These are phyloP conservation scores for Nasonia longicornis DNA, from an alignment of 1,140 invertebrate genomes.

Conservation along the genomic window DNA sequence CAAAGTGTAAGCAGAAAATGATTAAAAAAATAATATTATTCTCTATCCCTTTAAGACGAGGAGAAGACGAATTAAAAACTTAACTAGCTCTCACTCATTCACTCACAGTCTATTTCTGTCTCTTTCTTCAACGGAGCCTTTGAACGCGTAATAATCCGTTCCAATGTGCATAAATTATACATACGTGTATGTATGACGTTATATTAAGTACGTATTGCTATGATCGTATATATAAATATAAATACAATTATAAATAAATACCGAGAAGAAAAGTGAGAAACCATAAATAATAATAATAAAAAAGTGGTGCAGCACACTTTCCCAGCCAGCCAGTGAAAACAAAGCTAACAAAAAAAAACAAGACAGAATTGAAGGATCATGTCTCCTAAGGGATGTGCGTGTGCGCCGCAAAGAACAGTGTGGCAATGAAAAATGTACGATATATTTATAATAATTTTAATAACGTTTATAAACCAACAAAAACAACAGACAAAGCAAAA, in stretches of 20 bases:
- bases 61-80: slow-evolving; percentile 17
- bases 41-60: background rate
- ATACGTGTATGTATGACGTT: slow-evolving; percentile 48
- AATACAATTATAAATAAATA: slow-evolving; percentile 49
- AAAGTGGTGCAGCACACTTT: slow-evolving; percentile 18
- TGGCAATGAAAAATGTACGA: slow-evolving; percentile 60
- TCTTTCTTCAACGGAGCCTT: slow-evolving; percentile 57
- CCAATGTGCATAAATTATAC: slow-evolving; percentile 63
- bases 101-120: slow-evolving; percentile 46
- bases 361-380: slow-evolving; percentile 23
- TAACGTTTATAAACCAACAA: slow-evolving; percentile 66
- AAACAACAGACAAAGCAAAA: slow-evolving; percentile 17
- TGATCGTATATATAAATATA: slow-evolving; percentile 50
- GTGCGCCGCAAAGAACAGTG: slow-evolving; percentile 37
- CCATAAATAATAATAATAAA: slow-evolving; percentile 29
- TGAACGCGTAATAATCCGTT: slow-evolving; percentile 65
- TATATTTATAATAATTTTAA: slow-evolving; percentile 71
- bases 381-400: slow-evolving; percentile 32
- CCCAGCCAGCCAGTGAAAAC: slow-evolving; percentile 21
- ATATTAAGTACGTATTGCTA: slow-evolving; percentile 46
- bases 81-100: slow-evolving; percentile 41
- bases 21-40: slow-evolving; percentile 31
- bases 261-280: slow-evolving; percentile 48
- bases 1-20: slow-evolving; percentile 25
- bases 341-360: slow-evolving; percentile 9